Conservation (phyloP, 2,888 invertebrate species). For the Leptinotarsa haldemani region DNA sequence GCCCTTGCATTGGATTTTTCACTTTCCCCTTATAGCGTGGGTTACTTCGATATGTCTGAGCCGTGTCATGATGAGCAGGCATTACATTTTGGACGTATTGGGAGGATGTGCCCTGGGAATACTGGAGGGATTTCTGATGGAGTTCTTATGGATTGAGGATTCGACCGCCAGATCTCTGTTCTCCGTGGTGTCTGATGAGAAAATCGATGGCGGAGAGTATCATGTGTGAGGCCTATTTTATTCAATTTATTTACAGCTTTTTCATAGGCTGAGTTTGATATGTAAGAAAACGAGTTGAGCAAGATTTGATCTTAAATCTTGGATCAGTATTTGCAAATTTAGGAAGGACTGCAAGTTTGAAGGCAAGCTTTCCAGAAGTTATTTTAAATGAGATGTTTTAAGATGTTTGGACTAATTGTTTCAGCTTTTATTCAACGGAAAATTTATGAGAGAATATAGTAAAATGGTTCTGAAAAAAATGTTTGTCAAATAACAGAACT, state of each 20-base stretch:
- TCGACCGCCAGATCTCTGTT: conserved; percentile 72
- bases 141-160: conserved; percentile 77
- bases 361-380: no score
- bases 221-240: conserved; percentile 66
- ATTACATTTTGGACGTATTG: conserved; percentile 87
- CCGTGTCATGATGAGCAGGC: conserved; percentile 81
- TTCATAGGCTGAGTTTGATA: not conserved
- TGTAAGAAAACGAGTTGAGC: not conserved
- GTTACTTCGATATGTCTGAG: conserved; percentile 79
- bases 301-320: no score
- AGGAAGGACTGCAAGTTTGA: no score
- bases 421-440: no score
- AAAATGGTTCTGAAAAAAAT: no score
- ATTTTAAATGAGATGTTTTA: no score
- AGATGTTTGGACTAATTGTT: no score
- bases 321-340: no score
- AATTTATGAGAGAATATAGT: no score
- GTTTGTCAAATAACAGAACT: no score
- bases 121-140: conserved; percentile 74
- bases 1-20: conserved; percentile 71
- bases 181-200: conserved; percentile 75
- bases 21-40: conserved; percentile 80
- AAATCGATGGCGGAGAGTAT: conserved; percentile 76
- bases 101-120: conserved; percentile 82
- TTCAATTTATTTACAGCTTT: not conserved